phyloP scores from a whole-genome alignment of 2,888 invertebrate genomes.

The Oscheius sp. region DNA sequence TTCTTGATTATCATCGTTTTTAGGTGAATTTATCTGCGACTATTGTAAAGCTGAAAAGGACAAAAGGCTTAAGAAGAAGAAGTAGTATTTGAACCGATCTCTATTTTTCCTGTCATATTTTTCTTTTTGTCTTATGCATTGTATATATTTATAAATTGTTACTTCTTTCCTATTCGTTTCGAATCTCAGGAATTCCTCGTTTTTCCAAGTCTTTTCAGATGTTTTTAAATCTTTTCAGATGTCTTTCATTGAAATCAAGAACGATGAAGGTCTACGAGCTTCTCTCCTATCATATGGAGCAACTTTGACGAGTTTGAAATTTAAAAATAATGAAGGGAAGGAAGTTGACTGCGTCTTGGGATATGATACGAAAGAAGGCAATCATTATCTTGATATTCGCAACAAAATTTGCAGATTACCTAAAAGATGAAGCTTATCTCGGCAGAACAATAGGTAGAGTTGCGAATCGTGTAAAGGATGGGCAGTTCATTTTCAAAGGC shows the following conservation, averaged over 20 bases:
- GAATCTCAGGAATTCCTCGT: not conserved
- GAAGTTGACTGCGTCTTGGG: slow-evolving; percentile 33
- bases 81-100: not conserved
- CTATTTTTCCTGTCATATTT: not conserved
- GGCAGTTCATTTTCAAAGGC: slow-evolving; percentile 43
- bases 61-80: not conserved
- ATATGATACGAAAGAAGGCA: slow-evolving; percentile 36
- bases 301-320: slow-evolving; percentile 30
- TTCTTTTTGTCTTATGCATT: not conserved
- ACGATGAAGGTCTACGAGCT: slow-evolving; percentile 42
- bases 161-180: not conserved
- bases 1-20: not conserved
- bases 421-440: slow-evolving; percentile 40
- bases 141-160: not conserved
- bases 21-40: slow-evolving; percentile 74
- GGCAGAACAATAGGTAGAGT: slow-evolving; percentile 59
- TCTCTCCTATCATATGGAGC: slow-evolving; percentile 33
- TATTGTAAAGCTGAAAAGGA: slow-evolving; percentile 63
- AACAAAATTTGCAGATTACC: slow-evolving; percentile 40
- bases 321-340: slow-evolving; percentile 31
- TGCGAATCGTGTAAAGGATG: slow-evolving; percentile 53
- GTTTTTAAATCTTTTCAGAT: not conserved
- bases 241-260: slow-evolving; percentile 48
- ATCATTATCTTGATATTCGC: not conserved
- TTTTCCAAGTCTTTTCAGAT: not conserved